phyloP scores from a whole-genome alignment of 2,113 vertebrate species.

The Hydrochoerus hydrochaeris region DNA sequence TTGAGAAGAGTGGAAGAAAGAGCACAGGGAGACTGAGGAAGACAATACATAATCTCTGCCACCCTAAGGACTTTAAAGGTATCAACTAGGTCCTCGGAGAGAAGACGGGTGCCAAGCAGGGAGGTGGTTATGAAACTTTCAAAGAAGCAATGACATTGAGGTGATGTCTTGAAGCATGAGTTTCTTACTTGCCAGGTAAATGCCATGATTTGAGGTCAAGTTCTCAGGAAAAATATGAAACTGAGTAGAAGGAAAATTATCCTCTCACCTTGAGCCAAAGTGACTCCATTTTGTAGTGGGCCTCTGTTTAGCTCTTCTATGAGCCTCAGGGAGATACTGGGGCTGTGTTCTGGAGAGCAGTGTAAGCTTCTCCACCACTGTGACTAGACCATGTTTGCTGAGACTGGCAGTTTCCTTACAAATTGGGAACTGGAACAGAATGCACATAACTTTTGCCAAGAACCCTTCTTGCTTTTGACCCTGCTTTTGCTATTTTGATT shows the following conservation, averaged over 20 bases:
- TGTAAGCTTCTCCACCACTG: background rate
- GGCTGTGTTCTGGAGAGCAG: background rate
- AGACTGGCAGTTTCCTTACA: background rate
- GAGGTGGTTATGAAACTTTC: background rate
- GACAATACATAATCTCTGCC: background rate
- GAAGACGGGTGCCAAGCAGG: background rate
- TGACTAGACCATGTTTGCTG: background rate
- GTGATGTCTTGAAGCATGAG: background rate
- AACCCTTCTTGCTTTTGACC: background rate
- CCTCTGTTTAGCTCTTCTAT: background rate
- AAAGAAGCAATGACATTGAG: background rate
- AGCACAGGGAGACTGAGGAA: background rate
- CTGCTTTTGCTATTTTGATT: background rate
- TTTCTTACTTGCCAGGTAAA: background rate
- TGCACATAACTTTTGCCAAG: background rate
- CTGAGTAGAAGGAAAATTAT: background rate
- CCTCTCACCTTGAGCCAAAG: background rate
- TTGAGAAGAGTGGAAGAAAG: background rate
- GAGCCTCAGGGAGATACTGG: background rate
- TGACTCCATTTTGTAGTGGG: background rate
- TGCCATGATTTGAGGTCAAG: background rate
- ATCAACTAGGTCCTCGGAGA: background rate
- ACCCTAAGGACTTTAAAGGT: background rate
- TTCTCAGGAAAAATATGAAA: background rate
- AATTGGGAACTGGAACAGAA: background rate